Evolutionary conservation across 2,113 vertebrate genomes (phyloP).

Genomic region (Ancistrus triradiatus): DNA sequence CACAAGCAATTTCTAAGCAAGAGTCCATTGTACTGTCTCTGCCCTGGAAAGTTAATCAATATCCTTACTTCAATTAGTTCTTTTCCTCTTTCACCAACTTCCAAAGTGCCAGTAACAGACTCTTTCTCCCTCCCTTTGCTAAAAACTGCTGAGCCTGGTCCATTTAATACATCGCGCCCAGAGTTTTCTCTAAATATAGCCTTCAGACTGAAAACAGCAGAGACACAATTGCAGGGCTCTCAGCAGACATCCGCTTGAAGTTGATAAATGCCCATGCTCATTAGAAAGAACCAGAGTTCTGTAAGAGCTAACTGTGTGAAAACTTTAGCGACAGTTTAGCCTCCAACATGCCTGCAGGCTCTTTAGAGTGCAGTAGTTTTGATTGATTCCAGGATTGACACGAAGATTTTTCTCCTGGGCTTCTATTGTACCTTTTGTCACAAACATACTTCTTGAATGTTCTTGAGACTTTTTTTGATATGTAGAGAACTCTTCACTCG

Average conservation of each 20-base stretch:
- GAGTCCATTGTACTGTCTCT: background rate
- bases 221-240: slow-evolving; percentile 37
- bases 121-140: slow-evolving; percentile 34
- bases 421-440: background rate
- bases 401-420: slow-evolving; percentile 51
- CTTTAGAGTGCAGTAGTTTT: slow-evolving; percentile 34
- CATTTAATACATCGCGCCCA: slow-evolving; percentile 58
- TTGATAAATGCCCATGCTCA: slow-evolving; percentile 58
- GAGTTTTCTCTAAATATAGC: slow-evolving; percentile 27
- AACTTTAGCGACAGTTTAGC: slow-evolving; percentile 29
- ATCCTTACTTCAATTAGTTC: slow-evolving; percentile 2
- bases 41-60: background rate
- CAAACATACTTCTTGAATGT: no score
- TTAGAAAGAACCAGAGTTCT: slow-evolving; percentile 54
- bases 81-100: slow-evolving; percentile 8
- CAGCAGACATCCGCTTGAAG: slow-evolving; percentile 50
- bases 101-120: slow-evolving; percentile 48
- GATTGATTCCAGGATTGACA: slow-evolving; percentile 36
- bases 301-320: slow-evolving; percentile 41
- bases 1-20: no score
- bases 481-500: no score
- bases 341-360: slow-evolving; percentile 45
- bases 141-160: slow-evolving; percentile 43
- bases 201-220: slow-evolving; percentile 20
- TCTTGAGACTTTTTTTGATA: no score